These are phyloP conservation scores for western clawed frog (Xenopus tropicalis) DNA, from an alignment of 2,113 vertebrate genomes.

Conservation along the genomic window DNA sequence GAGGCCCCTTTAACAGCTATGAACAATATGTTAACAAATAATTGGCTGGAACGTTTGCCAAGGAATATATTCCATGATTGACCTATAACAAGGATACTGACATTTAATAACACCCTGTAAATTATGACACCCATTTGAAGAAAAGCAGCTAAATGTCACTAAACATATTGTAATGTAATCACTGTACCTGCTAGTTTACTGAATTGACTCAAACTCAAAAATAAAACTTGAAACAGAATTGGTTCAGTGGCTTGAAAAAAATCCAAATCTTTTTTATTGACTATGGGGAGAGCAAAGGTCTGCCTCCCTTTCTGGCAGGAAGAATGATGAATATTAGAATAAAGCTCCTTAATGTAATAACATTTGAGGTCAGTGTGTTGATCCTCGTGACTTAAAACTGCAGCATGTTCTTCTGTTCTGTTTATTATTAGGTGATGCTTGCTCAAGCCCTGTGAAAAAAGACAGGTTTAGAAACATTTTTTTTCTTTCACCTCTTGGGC, in stretches of 20 bases:
- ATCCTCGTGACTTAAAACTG: background rate
- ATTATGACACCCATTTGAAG: too few relatives aligned
- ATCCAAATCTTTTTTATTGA: background rate
- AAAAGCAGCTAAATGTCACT: too few relatives aligned
- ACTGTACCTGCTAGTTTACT: background rate
- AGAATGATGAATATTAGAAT: background rate
- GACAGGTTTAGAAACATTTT: too few relatives aligned
- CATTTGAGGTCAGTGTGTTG: background rate
- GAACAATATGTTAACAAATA: conserved; percentile 5
- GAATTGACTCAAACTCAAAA: background rate
- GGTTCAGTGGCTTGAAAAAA: background rate
- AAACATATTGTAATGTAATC: background rate
- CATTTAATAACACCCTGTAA: too few relatives aligned
- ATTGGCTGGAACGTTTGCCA: background rate
- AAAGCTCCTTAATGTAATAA: conserved; percentile 1
- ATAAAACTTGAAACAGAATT: background rate
- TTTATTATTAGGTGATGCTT: background rate
- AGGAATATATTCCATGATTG: background rate
- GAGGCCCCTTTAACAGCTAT: conserved; percentile 8
- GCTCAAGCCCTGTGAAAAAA: background rate
- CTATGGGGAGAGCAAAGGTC: background rate
- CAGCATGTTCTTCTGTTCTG: background rate
- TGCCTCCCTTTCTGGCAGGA: background rate
- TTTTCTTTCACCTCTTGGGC: too few relatives aligned
- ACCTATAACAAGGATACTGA: background rate